Evolutionary conservation across 53 echinoderm and acorn worm species (phyloP).

Genomic region (Glandiceps talaboti): DNA sequence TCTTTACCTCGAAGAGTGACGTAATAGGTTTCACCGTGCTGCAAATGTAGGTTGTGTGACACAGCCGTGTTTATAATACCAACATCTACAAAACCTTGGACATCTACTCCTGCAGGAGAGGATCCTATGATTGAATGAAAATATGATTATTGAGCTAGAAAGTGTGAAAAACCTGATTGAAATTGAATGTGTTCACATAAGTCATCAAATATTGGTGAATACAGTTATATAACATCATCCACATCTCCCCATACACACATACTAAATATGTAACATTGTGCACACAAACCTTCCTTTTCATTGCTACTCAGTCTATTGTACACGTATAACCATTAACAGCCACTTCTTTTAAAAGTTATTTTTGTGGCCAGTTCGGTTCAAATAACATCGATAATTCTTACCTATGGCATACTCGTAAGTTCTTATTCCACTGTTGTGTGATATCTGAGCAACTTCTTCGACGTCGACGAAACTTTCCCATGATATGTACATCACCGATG

Average conservation of each 20-base stretch:
- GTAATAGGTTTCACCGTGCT: conserved; percentile 15
- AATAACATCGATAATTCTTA: background rate
- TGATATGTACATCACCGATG: conserved; percentile 9
- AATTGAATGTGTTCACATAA: too few relatives aligned
- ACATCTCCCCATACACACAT: too few relatives aligned
- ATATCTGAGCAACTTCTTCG: conserved; percentile 22
- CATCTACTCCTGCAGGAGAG: conserved; percentile 11
- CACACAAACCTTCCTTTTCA: too few relatives aligned
- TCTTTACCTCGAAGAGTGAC: conserved; percentile 18
- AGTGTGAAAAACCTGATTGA: too few relatives aligned
- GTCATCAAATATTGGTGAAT: too few relatives aligned
- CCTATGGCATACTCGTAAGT: conserved; percentile 38
- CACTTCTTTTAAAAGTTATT: too few relatives aligned
- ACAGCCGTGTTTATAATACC: conserved; percentile 15
- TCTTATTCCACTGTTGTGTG: conserved; percentile 28
- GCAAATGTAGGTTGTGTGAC: conserved; percentile 1
- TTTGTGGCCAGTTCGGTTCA: too few relatives aligned
- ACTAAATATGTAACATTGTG: too few relatives aligned
- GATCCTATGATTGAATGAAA: background rate
- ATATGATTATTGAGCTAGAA: too few relatives aligned
- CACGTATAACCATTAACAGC: too few relatives aligned
- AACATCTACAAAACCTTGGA: conserved; percentile 17
- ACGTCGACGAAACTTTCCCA: conserved; percentile 38
- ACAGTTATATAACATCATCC: too few relatives aligned
- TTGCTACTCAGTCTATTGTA: too few relatives aligned